Evolutionary conservation across 2,113 vertebrate genomes (phyloP).

Genomic region (Suricata suricatta): DNA sequence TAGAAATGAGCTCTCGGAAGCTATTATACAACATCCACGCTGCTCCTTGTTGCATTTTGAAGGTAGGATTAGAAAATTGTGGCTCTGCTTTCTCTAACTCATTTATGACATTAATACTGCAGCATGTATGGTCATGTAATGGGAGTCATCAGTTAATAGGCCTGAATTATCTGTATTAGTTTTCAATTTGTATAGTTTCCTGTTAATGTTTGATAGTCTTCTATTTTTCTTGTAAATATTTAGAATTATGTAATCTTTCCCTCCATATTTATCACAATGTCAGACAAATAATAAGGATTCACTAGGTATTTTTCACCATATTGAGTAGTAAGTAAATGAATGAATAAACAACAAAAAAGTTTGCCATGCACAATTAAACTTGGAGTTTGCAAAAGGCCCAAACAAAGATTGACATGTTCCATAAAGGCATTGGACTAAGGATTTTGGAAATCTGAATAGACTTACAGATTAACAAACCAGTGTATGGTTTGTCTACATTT

Average conservation of each 20-base stretch:
- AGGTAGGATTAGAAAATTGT: neutral
- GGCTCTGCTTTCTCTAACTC: neutral
- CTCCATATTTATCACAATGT: neutral
- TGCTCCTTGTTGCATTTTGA: neutral
- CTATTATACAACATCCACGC: neutral
- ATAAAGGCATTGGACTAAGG: neutral
- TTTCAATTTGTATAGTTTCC: neutral
- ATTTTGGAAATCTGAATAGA: neutral
- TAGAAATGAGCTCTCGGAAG: neutral
- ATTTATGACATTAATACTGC: neutral
- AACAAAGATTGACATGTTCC: neutral
- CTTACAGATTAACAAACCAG: neutral
- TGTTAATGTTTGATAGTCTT: neutral
- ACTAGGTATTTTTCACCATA: neutral
- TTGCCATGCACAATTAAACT: neutral
- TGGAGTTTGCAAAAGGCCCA: neutral
- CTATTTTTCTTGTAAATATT: neutral
- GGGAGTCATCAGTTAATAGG: neutral
- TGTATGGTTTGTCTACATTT: neutral
- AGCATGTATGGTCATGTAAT: neutral
- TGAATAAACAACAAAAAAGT: neutral
- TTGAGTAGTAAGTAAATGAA: neutral
- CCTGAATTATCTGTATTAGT: neutral
- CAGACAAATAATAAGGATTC: neutral
- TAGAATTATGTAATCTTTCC: neutral